These are phyloP conservation scores for Rhingia campestris DNA, from an alignment of 2,888 invertebrate genomes.

Conservation along the genomic window DNA sequence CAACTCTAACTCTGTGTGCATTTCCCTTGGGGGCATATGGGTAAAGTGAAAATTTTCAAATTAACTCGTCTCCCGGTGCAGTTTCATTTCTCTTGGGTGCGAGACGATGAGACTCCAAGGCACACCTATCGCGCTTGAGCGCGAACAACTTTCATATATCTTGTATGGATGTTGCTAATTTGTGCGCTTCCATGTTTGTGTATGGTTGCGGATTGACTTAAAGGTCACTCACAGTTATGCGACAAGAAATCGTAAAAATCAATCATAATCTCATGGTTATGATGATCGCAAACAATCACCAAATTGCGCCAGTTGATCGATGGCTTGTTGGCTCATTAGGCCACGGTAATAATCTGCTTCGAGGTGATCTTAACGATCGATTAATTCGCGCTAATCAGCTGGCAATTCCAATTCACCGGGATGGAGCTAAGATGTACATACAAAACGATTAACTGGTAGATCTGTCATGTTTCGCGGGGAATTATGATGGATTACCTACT, in stretches of 20 bases:
- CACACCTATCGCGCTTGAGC: background rate
- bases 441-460: conserved; percentile 23
- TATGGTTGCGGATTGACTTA: background rate
- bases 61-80: conserved; percentile 59
- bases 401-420: conserved; percentile 28
- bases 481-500: conserved; percentile 33
- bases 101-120: conserved; percentile 15
- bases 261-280: conserved; percentile 32
- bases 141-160: conserved; percentile 52
- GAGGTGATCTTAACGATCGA: conserved; percentile 52
- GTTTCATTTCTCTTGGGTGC: conserved; percentile 28
- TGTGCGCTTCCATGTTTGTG: conserved; percentile 29
- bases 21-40: conserved; percentile 56
- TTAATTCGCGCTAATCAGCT: conserved; percentile 55
- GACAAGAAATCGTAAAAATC: conserved; percentile 15
- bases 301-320: conserved; percentile 55
- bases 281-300: conserved; percentile 63
- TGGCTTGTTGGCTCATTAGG: conserved; percentile 49
- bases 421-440: conserved; percentile 16
- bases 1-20: conserved; percentile 16
- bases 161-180: conserved; percentile 41
- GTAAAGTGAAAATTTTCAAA: conserved; percentile 58
- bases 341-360: conserved; percentile 49
- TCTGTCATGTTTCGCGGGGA: conserved; percentile 31
- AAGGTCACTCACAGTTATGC: conserved; percentile 47